Conservation (phyloP, 2,113 vertebrate genomes). For the Arvicanthis niloticus region DNA sequence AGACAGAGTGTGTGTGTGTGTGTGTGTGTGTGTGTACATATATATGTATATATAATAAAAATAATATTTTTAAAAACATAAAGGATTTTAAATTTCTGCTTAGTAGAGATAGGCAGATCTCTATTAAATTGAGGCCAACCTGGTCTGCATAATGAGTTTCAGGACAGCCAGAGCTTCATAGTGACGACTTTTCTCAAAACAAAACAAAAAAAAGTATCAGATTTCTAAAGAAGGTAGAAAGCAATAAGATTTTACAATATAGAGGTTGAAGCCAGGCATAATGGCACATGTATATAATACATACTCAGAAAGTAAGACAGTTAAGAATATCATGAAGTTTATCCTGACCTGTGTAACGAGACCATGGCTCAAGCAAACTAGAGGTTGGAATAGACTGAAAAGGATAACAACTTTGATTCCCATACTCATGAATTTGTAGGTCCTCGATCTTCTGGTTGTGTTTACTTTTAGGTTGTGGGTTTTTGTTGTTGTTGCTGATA, state of each 20-base stretch:
- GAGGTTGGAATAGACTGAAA: background rate
- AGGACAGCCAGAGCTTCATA: background rate
- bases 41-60: no score
- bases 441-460: background rate
- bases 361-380: background rate
- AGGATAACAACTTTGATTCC: background rate
- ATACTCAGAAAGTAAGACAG: background rate
- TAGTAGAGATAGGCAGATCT: background rate
- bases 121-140: background rate
- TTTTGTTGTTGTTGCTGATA: background rate
- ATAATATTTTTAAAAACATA: no score
- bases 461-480: background rate
- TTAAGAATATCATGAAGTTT: background rate
- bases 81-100: background rate
- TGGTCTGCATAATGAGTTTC: background rate
- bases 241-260: conserved; percentile 16
- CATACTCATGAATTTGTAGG: background rate
- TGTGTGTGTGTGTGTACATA: no score
- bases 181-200: background rate
- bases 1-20: no score
- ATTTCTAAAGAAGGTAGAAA: background rate
- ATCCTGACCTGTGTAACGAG: background rate
- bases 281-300: background rate
- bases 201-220: background rate
- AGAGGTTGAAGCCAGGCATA: background rate